Percentiles rank a stretch among this genome's conserved stretches.
These are phyloP conservation scores for mouse (Mus musculus) DNA, from an alignment of 2,113 vertebrate species.

Conservation along the genomic window DNA sequence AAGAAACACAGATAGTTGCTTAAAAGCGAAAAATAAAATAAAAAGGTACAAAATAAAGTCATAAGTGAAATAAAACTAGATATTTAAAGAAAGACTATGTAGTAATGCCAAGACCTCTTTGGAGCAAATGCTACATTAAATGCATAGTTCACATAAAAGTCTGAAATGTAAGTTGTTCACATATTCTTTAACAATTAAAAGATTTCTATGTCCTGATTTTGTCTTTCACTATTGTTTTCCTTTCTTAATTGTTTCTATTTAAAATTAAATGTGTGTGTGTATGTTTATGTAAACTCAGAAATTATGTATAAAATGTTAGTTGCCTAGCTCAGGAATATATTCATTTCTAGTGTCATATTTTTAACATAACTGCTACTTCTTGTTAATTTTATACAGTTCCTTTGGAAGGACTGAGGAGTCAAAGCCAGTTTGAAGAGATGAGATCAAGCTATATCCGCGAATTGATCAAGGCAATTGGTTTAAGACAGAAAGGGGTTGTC, in stretches of 20 bases:
- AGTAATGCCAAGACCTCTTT: background rate
- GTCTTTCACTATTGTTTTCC: background rate
- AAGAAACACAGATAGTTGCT: background rate
- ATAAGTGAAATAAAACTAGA: background rate
- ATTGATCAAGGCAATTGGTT: conserved; percentile 93
- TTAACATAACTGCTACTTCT: background rate
- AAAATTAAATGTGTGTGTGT: background rate
- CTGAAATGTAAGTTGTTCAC: conserved; percentile 3
- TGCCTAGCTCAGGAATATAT: background rate
- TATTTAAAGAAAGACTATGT: background rate
- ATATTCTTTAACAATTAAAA: background rate
- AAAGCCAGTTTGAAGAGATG: conserved; percentile 97
- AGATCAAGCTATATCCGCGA: conserved; percentile 96
- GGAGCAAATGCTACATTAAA: conserved; percentile 28
- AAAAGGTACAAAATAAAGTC: background rate
- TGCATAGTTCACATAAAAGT: background rate
- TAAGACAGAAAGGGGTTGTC: conserved; percentile 93
- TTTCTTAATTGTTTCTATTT: background rate
- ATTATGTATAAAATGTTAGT: background rate
- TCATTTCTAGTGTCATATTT: background rate
- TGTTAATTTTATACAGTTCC: conserved; percentile 89
- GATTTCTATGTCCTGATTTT: background rate
- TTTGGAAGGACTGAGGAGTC: conserved; percentile 96
- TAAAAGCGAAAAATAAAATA: background rate
- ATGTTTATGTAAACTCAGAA: background rate